A percentile compares a stretch with the other conserved stretches of the same genome.
Conservation (phyloP, 2,797 vertebrate species). For the Mus caroli region DNA sequence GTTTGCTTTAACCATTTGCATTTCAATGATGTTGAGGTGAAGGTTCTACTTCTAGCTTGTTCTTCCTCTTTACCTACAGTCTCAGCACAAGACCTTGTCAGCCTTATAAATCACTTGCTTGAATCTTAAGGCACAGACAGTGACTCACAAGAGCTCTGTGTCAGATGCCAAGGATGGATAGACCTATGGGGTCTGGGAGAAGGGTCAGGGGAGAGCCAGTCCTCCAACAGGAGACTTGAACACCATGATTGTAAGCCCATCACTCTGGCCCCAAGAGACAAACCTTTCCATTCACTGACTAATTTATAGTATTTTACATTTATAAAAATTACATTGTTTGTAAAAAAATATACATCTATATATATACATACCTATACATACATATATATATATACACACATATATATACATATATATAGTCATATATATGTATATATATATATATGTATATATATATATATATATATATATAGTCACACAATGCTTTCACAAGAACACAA, state of each 20-base stretch:
- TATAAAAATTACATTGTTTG: slow-evolving; percentile 1
- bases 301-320: background rate
- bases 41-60: background rate
- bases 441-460: too few species aligned
- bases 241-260: background rate
- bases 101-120: background rate
- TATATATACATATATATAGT: too few species aligned
- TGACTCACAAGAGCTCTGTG: background rate
- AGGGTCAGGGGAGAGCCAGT: background rate
- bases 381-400: too few species aligned
- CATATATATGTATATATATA: background rate
- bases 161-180: background rate
- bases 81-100: background rate
- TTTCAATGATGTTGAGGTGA: background rate
- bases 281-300: slow-evolving; percentile 20
- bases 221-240: background rate
- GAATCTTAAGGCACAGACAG: background rate
- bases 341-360: background rate
- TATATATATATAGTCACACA: background rate
- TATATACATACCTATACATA: too few species aligned
- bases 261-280: background rate
- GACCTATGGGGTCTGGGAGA: background rate
- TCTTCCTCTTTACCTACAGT: background rate
- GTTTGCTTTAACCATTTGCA: slow-evolving; percentile 1
- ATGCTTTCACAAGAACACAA: background rate